phyloP scores from a whole-genome alignment of 2,113 vertebrate genomes.

The Eulemur macaco region DNA sequence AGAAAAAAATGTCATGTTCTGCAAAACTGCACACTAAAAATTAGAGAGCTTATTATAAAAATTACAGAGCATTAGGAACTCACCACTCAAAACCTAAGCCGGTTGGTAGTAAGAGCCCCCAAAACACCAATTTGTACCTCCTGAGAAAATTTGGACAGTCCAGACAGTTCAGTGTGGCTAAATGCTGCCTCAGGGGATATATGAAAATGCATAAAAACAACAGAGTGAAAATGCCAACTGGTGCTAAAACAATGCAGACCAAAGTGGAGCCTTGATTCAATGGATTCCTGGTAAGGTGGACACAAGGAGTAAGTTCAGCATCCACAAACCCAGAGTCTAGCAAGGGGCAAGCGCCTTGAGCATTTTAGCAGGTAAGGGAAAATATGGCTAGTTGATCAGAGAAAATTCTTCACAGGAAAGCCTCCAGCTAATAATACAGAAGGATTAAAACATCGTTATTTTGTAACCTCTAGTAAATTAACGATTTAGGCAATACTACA shows the following conservation, averaged over 20 bases:
- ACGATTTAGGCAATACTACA: not conserved
- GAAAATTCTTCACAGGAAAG: constrained; percentile 8
- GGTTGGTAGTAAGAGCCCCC: not conserved
- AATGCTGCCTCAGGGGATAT: not conserved
- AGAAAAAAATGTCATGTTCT: not conserved
- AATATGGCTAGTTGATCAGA: not conserved
- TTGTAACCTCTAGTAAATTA: not conserved
- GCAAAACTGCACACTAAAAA: constrained; percentile 45
- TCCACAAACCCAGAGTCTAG: not conserved
- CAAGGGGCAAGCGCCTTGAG: not conserved
- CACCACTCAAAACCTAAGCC: not conserved
- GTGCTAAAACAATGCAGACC: not conserved
- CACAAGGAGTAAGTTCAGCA: not conserved
- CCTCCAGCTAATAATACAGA: not conserved
- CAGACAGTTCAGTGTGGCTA: not conserved
- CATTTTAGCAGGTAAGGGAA: not conserved
- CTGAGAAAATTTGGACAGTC: not conserved
- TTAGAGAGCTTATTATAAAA: constrained; percentile 35
- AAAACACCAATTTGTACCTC: not conserved
- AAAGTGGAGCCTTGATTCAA: not conserved
- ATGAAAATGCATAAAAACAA: not conserved
- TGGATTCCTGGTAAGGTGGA: not conserved
- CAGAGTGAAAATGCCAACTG: not conserved
- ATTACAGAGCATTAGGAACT: not conserved
- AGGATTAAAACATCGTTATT: not conserved